Evolutionary conservation across 2,113 vertebrate species (phyloP).

Genomic region (Platycercus adscitus): DNA sequence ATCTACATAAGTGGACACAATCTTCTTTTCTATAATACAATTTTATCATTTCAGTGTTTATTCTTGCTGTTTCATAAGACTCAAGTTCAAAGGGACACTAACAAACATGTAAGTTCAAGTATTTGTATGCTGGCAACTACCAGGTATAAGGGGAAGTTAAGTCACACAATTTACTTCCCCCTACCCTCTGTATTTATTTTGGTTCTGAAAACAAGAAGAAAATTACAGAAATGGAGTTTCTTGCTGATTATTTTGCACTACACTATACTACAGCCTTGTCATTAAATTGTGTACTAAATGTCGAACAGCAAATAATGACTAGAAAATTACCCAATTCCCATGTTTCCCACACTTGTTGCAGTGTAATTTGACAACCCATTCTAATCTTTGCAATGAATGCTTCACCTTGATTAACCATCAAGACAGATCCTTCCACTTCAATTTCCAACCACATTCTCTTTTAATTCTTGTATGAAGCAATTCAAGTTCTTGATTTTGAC

Average conservation of each 20-base stretch:
- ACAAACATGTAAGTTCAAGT: background rate
- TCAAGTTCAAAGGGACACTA: background rate
- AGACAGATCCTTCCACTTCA: background rate
- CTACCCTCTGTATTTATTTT: background rate
- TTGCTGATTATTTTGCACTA: background rate
- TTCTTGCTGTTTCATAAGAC: background rate
- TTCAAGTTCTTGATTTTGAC: background rate
- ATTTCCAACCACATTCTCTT: background rate
- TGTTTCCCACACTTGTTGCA: background rate
- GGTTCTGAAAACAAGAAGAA: background rate
- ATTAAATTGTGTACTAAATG: background rate
- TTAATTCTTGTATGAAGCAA: background rate
- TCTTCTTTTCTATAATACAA: background rate
- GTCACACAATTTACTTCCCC: background rate
- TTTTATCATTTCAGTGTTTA: background rate
- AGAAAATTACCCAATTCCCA: rapidly evolving
- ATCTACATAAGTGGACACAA: background rate
- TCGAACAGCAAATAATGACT: background rate
- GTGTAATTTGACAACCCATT: background rate
- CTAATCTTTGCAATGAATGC: background rate
- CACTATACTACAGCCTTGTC: background rate
- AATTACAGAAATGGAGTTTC: background rate
- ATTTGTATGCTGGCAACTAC: background rate
- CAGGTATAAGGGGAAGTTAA: background rate
- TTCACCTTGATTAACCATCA: background rate